Base-by-base conservation (phyloP, 2,797 vertebrate species). In the Tangara arthus region DNA sequence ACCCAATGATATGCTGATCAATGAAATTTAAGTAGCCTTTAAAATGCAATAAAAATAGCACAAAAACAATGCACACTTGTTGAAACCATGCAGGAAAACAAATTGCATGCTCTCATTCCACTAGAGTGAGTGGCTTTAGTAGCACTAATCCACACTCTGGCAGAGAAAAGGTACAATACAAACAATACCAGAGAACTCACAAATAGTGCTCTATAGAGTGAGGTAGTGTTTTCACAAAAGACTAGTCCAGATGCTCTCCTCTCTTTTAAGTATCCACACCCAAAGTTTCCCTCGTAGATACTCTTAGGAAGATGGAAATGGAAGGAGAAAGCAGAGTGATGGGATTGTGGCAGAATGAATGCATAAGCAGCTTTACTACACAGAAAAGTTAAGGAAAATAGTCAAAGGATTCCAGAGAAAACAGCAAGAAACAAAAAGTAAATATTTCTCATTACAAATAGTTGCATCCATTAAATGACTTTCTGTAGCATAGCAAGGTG, bases 181-280 rank as follows among this genome's bases (percentile, higher is more conserved):
- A 96, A 95, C 94, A 97, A 97, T 94, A 95, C 96, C 56, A 53
- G 89, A 96, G 95, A 97, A 99, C 99, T 99, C 99, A 99, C 99
- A 99, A 99, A 99, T 95, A 99, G 98, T 94, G 98, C 98, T 98
- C 99, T 98, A 99, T 98, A 99, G 98, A 99, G 98, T 94, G 99
- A 99, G 97, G 99, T 97, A 63, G 99, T 99, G 97, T 99, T 99
- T 97, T 99, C 99, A 97, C 99, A 99, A 97, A 99, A 99, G 98
- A 99, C 99, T 85, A 99, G 98, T 97, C 99, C 99, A 61, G 98
- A 98, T 89, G 98, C 98, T 82, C 98, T 98, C 95, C 99, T 98
- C 98, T 99, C 99, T 98, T 99, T 98, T 98, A 99, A 98, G 98
- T 98, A 98, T 97, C 99, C 99, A 97, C 98, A 98, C 97, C 99